Conservation (phyloP, 2,797 vertebrate genomes). For the Pangasius macronema region DNA sequence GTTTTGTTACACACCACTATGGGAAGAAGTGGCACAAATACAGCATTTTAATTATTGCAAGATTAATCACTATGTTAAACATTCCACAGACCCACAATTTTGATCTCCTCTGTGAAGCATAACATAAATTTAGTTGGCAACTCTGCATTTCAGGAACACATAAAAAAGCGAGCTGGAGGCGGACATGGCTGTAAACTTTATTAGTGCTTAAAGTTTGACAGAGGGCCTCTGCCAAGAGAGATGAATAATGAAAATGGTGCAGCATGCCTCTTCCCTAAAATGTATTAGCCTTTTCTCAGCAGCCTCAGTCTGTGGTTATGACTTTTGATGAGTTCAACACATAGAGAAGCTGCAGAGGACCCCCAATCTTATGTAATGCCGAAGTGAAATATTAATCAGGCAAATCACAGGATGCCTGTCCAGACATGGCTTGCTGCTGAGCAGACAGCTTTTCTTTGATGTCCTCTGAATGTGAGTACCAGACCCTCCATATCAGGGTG, state of each 20-base stretch:
- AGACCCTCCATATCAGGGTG: constrained; percentile 45
- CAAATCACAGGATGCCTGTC: constrained; percentile 65
- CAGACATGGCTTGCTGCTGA: constrained; percentile 69
- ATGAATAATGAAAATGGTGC: constrained; percentile 66
- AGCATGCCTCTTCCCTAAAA: constrained; percentile 61
- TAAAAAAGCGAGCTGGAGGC: constrained; percentile 38
- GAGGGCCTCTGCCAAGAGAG: constrained; percentile 53
- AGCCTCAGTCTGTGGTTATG: constrained; percentile 57
- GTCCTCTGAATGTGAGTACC: constrained; percentile 59
- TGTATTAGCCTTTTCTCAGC: constrained; percentile 59
- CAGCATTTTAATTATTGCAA: constrained; percentile 40
- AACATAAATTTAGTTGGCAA: constrained; percentile 35
- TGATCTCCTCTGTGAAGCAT: constrained; percentile 14
- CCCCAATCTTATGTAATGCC: constrained; percentile 67
- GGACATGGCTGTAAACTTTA: constrained; percentile 47
- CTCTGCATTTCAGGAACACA: constrained; percentile 46
- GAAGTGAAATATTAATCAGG: constrained; percentile 76
- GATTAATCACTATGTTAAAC: constrained; percentile 24
- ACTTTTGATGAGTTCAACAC: constrained; percentile 57
- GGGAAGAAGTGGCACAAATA: constrained; percentile 18
- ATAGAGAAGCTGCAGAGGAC: constrained; percentile 56
- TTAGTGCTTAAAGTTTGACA: constrained; percentile 49
- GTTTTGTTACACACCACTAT: constrained; percentile 25
- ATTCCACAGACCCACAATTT: constrained; percentile 19
- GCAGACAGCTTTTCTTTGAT: constrained; percentile 70